A percentile compares a stretch with the other conserved stretches of the same genome.
phyloP scores from a whole-genome alignment of 2,888 invertebrate species.

The Synergus laeviventris region DNA sequence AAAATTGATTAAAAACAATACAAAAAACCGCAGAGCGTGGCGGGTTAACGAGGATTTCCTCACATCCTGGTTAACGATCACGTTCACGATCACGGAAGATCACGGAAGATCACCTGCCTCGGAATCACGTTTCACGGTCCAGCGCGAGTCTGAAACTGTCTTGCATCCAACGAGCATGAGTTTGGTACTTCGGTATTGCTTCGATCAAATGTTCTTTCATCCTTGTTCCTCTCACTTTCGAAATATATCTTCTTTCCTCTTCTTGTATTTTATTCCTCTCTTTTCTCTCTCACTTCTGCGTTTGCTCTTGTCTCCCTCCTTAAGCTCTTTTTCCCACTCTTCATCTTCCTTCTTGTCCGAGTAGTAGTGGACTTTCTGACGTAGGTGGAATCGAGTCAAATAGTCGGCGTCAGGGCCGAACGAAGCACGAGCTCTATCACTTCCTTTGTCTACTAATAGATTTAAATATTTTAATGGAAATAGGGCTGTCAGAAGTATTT shows the following conservation, averaged over 20 bases:
- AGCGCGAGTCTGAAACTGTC: conserved; percentile 72
- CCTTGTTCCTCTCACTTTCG: conserved; percentile 45
- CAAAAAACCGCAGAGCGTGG: conserved; percentile 9
- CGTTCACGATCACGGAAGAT: conserved; percentile 40
- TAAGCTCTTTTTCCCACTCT: conserved; percentile 39
- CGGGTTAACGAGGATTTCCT: conserved; percentile 48
- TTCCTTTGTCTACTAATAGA: conserved; percentile 18
- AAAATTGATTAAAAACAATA: not conserved
- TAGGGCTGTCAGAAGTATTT: too few relatives aligned
- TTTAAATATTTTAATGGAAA: too few relatives aligned
- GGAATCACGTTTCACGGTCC: conserved; percentile 68
- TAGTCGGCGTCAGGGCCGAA: conserved; percentile 37
- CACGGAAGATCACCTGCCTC: conserved; percentile 51
- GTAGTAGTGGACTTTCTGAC: conserved; percentile 50
- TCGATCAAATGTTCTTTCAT: conserved; percentile 47
- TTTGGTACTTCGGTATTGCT: conserved; percentile 43
- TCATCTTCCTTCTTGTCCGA: conserved; percentile 43
- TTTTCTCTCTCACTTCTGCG: conserved; percentile 42
- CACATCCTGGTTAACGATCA: conserved; percentile 57
- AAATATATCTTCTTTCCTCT: conserved; percentile 5
- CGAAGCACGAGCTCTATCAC: conserved; percentile 25
- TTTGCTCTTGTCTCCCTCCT: conserved; percentile 44
- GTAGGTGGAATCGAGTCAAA: conserved; percentile 63
- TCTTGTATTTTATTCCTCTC: conserved; percentile 52
- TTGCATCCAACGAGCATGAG: conserved; percentile 52